Evolutionary conservation across 2,888 invertebrate species (phyloP).

Genomic region (Thyatira batis): DNA sequence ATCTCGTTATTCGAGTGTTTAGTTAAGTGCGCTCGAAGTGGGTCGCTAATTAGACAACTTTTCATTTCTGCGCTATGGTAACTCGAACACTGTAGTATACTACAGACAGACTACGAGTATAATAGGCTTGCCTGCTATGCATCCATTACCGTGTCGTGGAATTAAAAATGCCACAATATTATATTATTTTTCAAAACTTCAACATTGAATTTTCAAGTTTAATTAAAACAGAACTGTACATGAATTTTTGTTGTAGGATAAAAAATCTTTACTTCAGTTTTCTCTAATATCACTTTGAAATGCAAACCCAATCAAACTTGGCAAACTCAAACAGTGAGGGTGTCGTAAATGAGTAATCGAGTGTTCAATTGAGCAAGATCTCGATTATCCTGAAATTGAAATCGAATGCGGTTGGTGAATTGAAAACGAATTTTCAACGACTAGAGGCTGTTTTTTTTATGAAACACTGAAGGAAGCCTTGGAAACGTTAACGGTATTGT

Average conservation of each 20-base stretch:
- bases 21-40: slow-evolving; percentile 21
- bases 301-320: slow-evolving; percentile 76
- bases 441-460: slow-evolving; percentile 41
- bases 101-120: slow-evolving; percentile 20
- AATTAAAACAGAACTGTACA: slow-evolving; percentile 1
- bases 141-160: slow-evolving; percentile 2
- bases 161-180: background rate
- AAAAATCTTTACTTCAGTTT: too few relatives aligned
- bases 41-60: slow-evolving; percentile 72
- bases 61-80: slow-evolving; percentile 46
- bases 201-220: background rate
- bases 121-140: slow-evolving; percentile 21
- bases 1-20: slow-evolving; percentile 47
- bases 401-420: slow-evolving; percentile 69
- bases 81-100: slow-evolving; percentile 49
- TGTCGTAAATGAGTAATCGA: slow-evolving; percentile 78
- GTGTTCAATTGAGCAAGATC: slow-evolving; percentile 80
- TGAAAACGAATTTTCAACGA: slow-evolving; percentile 63
- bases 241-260: too few relatives aligned
- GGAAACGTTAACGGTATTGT: slow-evolving; percentile 33
- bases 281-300: slow-evolving; percentile 64
- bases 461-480: slow-evolving; percentile 25
- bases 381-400: slow-evolving; percentile 78
- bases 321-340: slow-evolving; percentile 74
- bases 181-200: background rate